Evolutionary conservation across 2,888 invertebrate species (phyloP), one percentile per base, ranked within the genome.

Genomic region (Dugesia japonica): DNA sequence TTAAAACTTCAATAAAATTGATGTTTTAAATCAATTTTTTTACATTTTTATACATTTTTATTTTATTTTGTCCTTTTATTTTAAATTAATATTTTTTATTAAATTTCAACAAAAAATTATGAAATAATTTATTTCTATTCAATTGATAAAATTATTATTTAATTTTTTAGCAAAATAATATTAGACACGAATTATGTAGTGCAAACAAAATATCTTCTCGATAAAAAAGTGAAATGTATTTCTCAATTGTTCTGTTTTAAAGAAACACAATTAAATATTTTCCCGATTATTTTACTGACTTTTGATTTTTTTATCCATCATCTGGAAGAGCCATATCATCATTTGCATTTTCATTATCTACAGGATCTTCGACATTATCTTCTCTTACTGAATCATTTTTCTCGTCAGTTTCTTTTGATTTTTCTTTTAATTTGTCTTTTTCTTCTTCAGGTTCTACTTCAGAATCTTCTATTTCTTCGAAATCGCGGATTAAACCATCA

Each of bases 381-480:
- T 56, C n/a, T 20, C 9, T 1, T n/a, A 9, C 23, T n/a, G 4
- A 4, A 13, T 20, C n/a, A 56, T 56, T 23, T 56, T 56, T n/a
- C n/a, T 56, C 23, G n/a, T 4, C 56, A 7, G 4, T n/a, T 56
- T n/a, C 17, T 1, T 4, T 56, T 20, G 4, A 75, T 71, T 79
- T 77, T 31, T 77, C 78, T 71, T 79, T 78, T 20, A 4, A 75
- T 71, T 79, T 77, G 27, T 77, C 78, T 71, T 79, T 78, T 42
- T 72, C 79, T 56, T 79, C 79, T 23, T 76, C 79, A 72, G 73
- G 76, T 17, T 72, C 79, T 28, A 79, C 79, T 80, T 95, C 82
- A 77, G 81, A 81, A 71, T 83, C 80, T 1, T 84, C 85, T 42
- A 86, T 85, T 80, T 85, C 85, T 79, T 85, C 85, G 79, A 86